Evolutionary conservation across 2,797 vertebrate genomes (phyloP).

Genomic region (Triplophysa yarkandensis): DNA sequence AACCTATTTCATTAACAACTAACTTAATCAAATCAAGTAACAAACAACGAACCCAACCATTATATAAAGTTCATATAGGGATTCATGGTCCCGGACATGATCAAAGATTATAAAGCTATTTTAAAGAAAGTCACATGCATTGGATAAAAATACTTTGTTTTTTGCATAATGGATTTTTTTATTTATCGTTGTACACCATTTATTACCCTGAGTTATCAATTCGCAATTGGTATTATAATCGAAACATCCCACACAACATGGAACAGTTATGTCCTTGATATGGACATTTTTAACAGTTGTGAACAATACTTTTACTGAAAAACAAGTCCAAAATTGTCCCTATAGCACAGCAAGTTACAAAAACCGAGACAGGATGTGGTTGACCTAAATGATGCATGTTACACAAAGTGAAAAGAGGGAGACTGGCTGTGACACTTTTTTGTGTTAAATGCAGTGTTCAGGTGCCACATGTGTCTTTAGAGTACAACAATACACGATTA

Average conservation of each 20-base stretch:
- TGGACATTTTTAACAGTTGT: conserved; percentile 10
- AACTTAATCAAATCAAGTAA: no score
- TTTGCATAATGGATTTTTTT: background rate
- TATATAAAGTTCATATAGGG: no score
- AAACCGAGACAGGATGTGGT: conserved; percentile 83
- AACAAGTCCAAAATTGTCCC: conserved; percentile 62
- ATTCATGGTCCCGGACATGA: no score
- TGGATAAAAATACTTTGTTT: background rate
- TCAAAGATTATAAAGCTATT: no score
- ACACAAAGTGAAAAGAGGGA: conserved; percentile 34
- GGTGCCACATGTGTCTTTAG: background rate
- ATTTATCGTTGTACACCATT: background rate
- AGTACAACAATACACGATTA: background rate
- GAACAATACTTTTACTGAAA: conserved; percentile 25
- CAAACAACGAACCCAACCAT: no score
- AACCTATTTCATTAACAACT: no score
- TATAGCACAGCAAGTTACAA: conserved; percentile 62
- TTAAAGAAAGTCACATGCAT: conserved; percentile 17
- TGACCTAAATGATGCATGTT: conserved; percentile 71
- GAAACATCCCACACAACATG: background rate
- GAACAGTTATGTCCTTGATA: background rate
- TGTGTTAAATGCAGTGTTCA: conserved; percentile 17
- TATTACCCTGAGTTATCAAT: background rate
- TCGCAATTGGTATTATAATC: background rate
- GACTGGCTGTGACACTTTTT: conserved; percentile 48